Conservation (phyloP, 2,113 vertebrate genomes). For the Motacilla alba region DNA sequence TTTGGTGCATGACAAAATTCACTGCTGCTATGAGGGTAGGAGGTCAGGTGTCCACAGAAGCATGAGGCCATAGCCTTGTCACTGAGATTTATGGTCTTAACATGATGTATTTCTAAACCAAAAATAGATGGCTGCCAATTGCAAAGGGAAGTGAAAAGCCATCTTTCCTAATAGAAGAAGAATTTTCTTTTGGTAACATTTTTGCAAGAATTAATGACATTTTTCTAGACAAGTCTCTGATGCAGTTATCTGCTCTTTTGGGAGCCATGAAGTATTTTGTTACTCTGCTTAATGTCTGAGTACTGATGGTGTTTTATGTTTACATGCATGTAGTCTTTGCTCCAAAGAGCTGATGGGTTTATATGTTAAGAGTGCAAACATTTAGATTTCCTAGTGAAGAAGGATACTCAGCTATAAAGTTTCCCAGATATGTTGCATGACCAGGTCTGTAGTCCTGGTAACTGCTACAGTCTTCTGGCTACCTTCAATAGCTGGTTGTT, state of each 20-base stretch:
- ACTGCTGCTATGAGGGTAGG: background rate
- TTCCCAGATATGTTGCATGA: background rate
- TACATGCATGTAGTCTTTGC: background rate
- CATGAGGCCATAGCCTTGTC: background rate
- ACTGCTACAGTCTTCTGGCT: background rate
- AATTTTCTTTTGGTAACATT: background rate
- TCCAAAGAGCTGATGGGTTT: background rate
- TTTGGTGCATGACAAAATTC: conserved; percentile 8
- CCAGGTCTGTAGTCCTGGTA: background rate
- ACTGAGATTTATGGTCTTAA: background rate
- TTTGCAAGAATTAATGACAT: background rate
- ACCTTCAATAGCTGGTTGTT: background rate
- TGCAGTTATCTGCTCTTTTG: background rate
- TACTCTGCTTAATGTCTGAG: background rate
- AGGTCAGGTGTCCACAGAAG: background rate
- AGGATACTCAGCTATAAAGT: accelerated
- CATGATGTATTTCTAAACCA: background rate
- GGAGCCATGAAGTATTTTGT: background rate
- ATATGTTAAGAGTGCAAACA: background rate
- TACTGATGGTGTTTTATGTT: background rate
- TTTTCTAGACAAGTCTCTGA: background rate
- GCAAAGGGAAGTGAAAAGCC: background rate
- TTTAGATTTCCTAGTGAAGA: background rate
- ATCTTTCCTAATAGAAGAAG: background rate
- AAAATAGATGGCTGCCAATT: background rate